Conservation (phyloP, 2,113 vertebrate species). For the Chrysochloris asiatica region DNA sequence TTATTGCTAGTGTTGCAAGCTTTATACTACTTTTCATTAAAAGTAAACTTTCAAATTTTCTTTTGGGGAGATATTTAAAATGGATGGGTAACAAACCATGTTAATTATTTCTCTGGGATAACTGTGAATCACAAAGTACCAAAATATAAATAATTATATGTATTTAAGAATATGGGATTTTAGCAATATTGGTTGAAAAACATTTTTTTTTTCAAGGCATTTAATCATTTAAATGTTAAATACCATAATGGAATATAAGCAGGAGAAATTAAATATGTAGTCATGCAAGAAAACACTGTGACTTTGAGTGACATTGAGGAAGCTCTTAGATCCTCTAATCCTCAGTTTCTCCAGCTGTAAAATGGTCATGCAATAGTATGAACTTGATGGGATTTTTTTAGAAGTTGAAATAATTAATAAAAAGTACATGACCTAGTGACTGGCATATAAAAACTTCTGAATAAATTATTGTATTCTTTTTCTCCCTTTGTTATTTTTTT, state of each 20-base stretch:
- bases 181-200: constrained; percentile 13
- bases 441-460: not conserved
- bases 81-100: not conserved
- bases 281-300: not conserved
- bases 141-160: constrained; percentile 11
- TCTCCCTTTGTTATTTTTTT: not conserved
- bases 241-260: not conserved
- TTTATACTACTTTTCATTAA: constrained; percentile 22
- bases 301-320: not conserved
- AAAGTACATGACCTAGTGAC: not conserved
- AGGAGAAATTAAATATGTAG: not conserved
- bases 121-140: not conserved
- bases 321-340: constrained; percentile 2
- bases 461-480: not conserved
- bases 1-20: constrained; percentile 33
- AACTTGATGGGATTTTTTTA: not conserved
- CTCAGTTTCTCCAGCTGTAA: not conserved
- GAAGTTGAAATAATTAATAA: constrained; percentile 24
- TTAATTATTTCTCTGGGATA: constrained; percentile 37
- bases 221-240: constrained; percentile 28
- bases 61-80: constrained; percentile 2
- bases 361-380: not conserved
- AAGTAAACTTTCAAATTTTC: constrained; percentile 36
- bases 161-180: not conserved
- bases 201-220: not conserved